Base-by-base conservation (phyloP, 2,797 vertebrate species). In the Silurus aristotelis region DNA sequence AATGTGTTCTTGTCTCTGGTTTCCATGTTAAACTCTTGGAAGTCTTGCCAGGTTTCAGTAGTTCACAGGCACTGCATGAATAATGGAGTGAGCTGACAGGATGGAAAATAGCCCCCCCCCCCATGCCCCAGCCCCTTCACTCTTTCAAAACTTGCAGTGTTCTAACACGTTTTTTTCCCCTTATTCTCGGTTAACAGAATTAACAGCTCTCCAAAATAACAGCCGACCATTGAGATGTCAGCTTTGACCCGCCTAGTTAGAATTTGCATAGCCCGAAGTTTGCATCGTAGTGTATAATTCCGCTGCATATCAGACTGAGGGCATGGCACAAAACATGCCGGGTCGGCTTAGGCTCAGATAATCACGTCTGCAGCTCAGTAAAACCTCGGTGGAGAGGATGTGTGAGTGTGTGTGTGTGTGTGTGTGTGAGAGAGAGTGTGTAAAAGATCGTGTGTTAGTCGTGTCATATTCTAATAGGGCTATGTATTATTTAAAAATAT, bases 401-500 rank as follows among this genome's bases (percentile, higher is more conserved):
- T 61, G 25, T 72, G 38, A 17, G 25, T 73, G 80, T 80, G 66
- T 83, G 60, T 80, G 80, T 80, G 66, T 83, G 60, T 80, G 12
- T 70, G 43, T 77, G 82, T 83, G 75, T 82, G 64, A 67, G 87
- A 72, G 64, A 82, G 48, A 63, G 43, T 60, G 66, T 70, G n/a
- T 27, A 14, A 67, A 38, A 67, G 82, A 63, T 63, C 73, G 64
- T 81, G 87, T 73, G 76, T 87, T 76, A 77, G 66, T 13, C 75
- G 31, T 83, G 83, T 90, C 83, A 85, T 77, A 84, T 89, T 89
- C 84, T 89, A 87, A 90, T 87, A 87, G 83, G 80, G 83, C 86
- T 78, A 82, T 90, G 80, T 83, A 90, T 87, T 90, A 90, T 89
- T 90, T 87, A 90, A 86, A 87, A 83, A 84, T 78, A 85, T 70